Percentiles rank a stretch among this genome's conserved stretches.
These are phyloP conservation scores for Stercorarius parasiticus DNA, from an alignment of 2,113 vertebrate species.

Conservation along the genomic window DNA sequence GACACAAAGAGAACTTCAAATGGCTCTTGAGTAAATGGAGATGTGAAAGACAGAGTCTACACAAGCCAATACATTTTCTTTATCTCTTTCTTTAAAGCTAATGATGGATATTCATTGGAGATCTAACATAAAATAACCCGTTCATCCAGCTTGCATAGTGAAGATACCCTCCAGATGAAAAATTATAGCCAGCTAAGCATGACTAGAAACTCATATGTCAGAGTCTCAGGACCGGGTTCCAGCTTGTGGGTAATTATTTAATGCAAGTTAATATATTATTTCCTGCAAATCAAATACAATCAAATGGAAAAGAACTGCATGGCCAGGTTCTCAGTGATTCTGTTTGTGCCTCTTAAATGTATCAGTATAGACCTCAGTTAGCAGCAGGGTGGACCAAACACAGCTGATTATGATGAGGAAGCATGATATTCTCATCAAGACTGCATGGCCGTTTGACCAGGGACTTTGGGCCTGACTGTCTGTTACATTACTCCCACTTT, in stretches of 20 bases:
- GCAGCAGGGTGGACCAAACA: neutral
- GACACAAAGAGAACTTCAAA: neutral
- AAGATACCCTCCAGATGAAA: constrained; percentile 27
- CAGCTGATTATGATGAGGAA: neutral
- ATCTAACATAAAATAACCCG: constrained; percentile 14
- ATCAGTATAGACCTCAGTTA: neutral
- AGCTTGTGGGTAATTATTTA: constrained; percentile 4
- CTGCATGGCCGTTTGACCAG: neutral
- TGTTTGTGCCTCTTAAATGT: neutral
- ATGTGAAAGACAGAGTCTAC: neutral
- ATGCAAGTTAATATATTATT: constrained; percentile 20
- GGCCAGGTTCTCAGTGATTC: neutral
- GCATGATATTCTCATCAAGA: neutral
- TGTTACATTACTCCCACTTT: neutral
- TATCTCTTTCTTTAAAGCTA: constrained; percentile 11
- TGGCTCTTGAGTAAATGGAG: neutral
- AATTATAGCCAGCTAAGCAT: neutral
- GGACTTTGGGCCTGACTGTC: neutral
- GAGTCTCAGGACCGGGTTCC: neutral
- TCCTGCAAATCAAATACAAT: neutral
- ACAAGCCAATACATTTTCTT: neutral
- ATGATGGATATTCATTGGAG: neutral
- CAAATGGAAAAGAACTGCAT: neutral
- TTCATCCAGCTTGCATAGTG: neutral
- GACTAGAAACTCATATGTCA: constrained; percentile 8